These are phyloP conservation scores for Hemibagrus wyckioides DNA, from an alignment of 2,113 vertebrate genomes.

Conservation along the genomic window DNA sequence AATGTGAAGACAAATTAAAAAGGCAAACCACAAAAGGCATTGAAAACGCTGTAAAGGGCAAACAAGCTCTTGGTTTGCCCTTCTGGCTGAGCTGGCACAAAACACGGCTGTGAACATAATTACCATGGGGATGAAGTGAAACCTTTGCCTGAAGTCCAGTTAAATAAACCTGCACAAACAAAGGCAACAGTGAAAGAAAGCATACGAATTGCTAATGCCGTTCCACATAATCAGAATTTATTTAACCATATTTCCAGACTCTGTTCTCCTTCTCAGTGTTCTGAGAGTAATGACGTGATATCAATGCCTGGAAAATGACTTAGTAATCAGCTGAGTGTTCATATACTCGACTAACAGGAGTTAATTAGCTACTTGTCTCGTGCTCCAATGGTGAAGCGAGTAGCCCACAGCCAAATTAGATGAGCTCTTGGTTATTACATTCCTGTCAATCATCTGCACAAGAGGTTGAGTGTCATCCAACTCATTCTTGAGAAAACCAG, in stretches of 20 bases:
- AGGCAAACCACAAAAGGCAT: not conserved
- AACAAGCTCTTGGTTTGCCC: not conserved
- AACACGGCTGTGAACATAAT: conserved; percentile 19
- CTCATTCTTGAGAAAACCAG: conserved; percentile 34
- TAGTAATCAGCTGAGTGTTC: conserved; percentile 48
- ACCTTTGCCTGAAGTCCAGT: not conserved
- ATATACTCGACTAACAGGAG: conserved; percentile 62
- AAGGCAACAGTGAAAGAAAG: not conserved
- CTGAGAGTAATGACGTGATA: conserved; percentile 49
- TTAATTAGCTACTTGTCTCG: conserved; percentile 72
- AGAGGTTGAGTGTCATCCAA: conserved; percentile 44
- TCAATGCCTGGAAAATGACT: conserved; percentile 54
- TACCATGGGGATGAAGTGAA: conserved; percentile 21
- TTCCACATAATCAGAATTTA: conserved; percentile 17
- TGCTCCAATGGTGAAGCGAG: conserved; percentile 63
- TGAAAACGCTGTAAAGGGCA: not conserved
- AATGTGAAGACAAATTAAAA: not conserved
- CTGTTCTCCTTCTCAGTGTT: conserved; percentile 39
- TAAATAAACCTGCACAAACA: not conserved
- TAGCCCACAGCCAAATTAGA: conserved; percentile 74
- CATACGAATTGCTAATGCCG: not conserved
- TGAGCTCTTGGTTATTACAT: conserved; percentile 74
- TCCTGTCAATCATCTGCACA: conserved; percentile 71
- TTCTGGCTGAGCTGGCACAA: not conserved
- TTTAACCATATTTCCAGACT: conserved; percentile 36